These are phyloP conservation scores for Cheiracanthium punctorium DNA, from an alignment of 2,888 invertebrate species.

Conservation along the genomic window DNA sequence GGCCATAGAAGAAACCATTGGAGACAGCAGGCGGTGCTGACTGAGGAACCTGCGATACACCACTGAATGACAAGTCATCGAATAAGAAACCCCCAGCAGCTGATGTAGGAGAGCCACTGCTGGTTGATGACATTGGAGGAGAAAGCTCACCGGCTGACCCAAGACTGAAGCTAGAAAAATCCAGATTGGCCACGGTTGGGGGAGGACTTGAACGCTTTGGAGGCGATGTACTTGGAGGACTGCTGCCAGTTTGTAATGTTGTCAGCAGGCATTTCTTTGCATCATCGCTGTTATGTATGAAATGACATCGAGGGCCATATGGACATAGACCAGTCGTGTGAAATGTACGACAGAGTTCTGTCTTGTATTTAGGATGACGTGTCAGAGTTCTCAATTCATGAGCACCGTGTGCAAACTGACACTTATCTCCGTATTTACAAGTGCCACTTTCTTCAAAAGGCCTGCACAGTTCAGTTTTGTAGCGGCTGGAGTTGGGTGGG, in stretches of 20 bases:
- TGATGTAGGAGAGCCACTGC: slow-evolving; percentile 61
- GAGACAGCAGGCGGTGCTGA: slow-evolving; percentile 32
- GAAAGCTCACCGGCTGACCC: slow-evolving; percentile 68
- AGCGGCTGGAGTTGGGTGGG: slow-evolving; percentile 79
- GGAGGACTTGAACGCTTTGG: slow-evolving; percentile 41
- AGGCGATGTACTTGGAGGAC: slow-evolving; percentile 17
- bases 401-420: slow-evolving; percentile 97
- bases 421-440: slow-evolving; percentile 99
- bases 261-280: slow-evolving; percentile 65
- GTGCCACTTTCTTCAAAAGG: slow-evolving; percentile 97
- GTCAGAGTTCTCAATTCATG: slow-evolving; percentile 93
- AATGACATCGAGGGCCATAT: slow-evolving; percentile 98
- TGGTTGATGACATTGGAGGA: slow-evolving; percentile 51
- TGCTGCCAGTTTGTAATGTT: slow-evolving; percentile 27
- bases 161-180: slow-evolving; percentile 75
- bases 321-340: slow-evolving; percentile 98
- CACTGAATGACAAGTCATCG: slow-evolving; percentile 5
- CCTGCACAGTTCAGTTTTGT: slow-evolving; percentile 98
- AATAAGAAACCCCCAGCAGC: slow-evolving; percentile 33
- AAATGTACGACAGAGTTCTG: slow-evolving; percentile 94
- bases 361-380: slow-evolving; percentile 99
- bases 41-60: slow-evolving; percentile 37
- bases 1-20: slow-evolving; percentile 19
- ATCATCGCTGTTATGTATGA: slow-evolving; percentile 83
- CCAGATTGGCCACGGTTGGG: slow-evolving; percentile 73